These are phyloP conservation scores for Megamerina dolium DNA, from an alignment of 2,888 invertebrate species.

Conservation along the genomic window DNA sequence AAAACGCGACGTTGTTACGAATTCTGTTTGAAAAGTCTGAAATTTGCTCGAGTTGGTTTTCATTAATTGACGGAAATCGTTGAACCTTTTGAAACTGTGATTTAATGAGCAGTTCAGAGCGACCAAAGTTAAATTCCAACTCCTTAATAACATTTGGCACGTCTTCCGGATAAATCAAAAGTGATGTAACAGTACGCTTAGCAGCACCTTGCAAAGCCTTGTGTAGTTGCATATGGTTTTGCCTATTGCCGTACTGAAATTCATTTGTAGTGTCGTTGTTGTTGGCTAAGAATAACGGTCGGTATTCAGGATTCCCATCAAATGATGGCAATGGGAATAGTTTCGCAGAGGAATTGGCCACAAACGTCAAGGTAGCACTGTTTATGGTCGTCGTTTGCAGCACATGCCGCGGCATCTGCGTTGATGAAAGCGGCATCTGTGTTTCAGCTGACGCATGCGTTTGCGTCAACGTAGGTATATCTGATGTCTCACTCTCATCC, in stretches of 20 bases:
- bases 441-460: conserved; percentile 1
- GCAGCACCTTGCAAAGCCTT: conserved; percentile 6
- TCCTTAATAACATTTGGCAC: conserved; percentile 14
- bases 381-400: neutral
- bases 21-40: neutral
- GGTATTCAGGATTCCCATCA: too few species aligned
- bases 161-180: conserved; percentile 11
- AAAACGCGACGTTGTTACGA: too few species aligned
- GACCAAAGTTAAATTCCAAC: conserved; percentile 17
- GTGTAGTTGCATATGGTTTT: conserved; percentile 13
- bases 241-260: conserved; percentile 10
- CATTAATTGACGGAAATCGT: conserved; percentile 9
- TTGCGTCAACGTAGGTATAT: neutral
- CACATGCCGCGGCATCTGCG: neutral
- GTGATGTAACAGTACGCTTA: conserved; percentile 6
- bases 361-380: neutral
- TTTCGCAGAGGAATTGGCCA: conserved; percentile 4
- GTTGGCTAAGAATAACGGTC: conserved; percentile 8
- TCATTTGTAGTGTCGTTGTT: conserved; percentile 6
- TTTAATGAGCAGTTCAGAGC: conserved; percentile 13
- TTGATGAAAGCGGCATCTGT: neutral
- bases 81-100: conserved; percentile 11
- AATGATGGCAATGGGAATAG: conserved; percentile 1
- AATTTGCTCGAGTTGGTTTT: neutral
- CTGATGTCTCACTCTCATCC: neutral